These are phyloP conservation scores for Steinernema hermaphroditum DNA, from an alignment of 2,888 invertebrate genomes.

Conservation along the genomic window DNA sequence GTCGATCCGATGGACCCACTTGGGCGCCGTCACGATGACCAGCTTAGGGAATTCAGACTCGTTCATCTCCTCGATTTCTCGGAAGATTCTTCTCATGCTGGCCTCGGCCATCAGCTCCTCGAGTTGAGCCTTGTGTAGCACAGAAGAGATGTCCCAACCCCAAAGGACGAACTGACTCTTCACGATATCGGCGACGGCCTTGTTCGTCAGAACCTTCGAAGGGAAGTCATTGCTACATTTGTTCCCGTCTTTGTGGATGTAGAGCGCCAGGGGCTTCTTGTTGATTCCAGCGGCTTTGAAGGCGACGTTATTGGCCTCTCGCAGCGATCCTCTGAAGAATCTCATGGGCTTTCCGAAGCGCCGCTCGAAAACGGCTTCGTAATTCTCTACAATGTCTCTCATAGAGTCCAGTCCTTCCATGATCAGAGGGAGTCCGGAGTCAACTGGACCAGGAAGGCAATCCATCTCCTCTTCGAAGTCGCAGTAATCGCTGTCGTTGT, in stretches of 20 bases:
- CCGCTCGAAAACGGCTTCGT: not conserved
- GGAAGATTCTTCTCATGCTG: not conserved
- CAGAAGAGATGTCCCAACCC: not conserved
- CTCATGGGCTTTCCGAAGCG: not conserved
- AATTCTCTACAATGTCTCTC: not conserved
- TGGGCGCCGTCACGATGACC: not conserved
- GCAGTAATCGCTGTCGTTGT: too few relatives aligned
- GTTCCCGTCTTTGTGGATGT: constrained; percentile 8
- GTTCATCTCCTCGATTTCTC: not conserved
- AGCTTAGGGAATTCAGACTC: not conserved
- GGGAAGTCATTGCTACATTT: not conserved
- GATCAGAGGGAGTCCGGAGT: too few relatives aligned
- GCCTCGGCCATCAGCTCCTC: constrained; percentile 15
- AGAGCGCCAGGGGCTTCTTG: not conserved
- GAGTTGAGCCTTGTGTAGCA: not conserved
- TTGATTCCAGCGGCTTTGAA: not conserved
- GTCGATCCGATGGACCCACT: not conserved
- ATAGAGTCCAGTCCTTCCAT: too few relatives aligned
- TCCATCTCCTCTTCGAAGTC: too few relatives aligned
- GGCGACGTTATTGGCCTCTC: not conserved
- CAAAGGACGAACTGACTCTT: not conserved
- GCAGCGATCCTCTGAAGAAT: not conserved
- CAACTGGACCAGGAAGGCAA: too few relatives aligned
- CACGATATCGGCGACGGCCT: not conserved
- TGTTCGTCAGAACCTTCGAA: not conserved